Evolutionary conservation across 1,140 invertebrate genomes (phyloP).

Genomic region (Diorhabda elongata): DNA sequence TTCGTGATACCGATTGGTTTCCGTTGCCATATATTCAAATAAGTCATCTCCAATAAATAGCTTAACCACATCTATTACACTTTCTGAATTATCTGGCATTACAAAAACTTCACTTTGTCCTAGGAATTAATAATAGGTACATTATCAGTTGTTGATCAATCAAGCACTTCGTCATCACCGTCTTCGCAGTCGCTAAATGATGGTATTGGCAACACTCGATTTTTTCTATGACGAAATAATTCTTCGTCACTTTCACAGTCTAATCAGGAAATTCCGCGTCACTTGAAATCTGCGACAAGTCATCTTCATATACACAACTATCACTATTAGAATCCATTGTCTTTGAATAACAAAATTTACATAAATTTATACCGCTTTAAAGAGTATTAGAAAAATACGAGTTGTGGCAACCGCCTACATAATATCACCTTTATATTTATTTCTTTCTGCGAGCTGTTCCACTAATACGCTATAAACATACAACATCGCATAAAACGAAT

Average conservation of each 20-base stretch:
- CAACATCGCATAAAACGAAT: too few species aligned
- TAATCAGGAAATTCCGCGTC: neutral
- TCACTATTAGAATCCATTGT: neutral
- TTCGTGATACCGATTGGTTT: too few species aligned
- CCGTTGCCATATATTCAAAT: slow-evolving; percentile 20
- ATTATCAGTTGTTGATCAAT: slow-evolving; percentile 21
- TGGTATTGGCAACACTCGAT: neutral
- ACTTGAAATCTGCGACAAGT: neutral
- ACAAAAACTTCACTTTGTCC: slow-evolving; percentile 20
- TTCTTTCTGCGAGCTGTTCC: too few species aligned
- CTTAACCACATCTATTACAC: slow-evolving; percentile 20
- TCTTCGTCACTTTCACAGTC: too few species aligned
- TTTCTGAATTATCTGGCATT: slow-evolving; percentile 22
- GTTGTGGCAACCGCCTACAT: neutral
- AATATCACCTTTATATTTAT: too few species aligned
- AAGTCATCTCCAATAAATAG: slow-evolving; percentile 24
- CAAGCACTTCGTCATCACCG: slow-evolving; percentile 21
- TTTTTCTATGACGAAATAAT: too few species aligned
- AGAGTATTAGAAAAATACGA: neutral
- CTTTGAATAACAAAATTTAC: neutral
- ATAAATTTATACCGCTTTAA: neutral
- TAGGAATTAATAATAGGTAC: slow-evolving; percentile 23
- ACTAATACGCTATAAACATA: too few species aligned
- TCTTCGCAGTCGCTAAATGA: slow-evolving; percentile 9
- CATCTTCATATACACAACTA: neutral